Base-by-base conservation (phyloP, 2,888 invertebrate species). In the Brachypalpus laphriformis region DNA sequence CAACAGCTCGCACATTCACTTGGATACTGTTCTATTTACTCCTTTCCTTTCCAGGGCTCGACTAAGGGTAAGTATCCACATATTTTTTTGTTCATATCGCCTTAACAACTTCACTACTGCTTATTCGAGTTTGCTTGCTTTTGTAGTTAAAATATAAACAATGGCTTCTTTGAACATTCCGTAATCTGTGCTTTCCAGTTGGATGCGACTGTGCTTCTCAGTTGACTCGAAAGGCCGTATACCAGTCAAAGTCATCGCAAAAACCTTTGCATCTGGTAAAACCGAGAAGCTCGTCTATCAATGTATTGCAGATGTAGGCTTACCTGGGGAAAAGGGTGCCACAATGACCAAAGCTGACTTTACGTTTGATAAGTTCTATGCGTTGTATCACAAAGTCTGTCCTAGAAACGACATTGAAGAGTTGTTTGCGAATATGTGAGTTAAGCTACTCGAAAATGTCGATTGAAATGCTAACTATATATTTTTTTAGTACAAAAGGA, bases 201-300 rank as follows among this genome's bases (percentile, higher is more conserved):
- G 99, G 99, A 98, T 99, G 97, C 96, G 98, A 86, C 94, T 99
- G 63, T 96, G 98, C 86, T 97, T 99, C 93, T 94, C 97, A 89
- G 97, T 98, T 71, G 99, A 99, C 91, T 96, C 97, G 40, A 96
- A 96, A 90, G 98, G 98, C 42, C 98, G 98, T 93, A 98, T 99
- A 75, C 99, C 99, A 1, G 98, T 99, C 2, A 97, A 98, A 93
- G 97, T 98, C 61, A 96, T 99, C 37, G 98, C 98, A 71, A 94
- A 98, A 90, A 99, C 99, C 76, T 99, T 99, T 93, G 99, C 99
- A 2, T 99, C 99, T n/a, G 99, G 99, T 59, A 98, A 98, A 93
- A 98, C 99, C 3, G 99, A 99, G 93, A 99, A 98, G 92, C 94
- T 99, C 91, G 98, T 99, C 37, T 99, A 99, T 93, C 98, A 99